Evolutionary conservation across 2,888 invertebrate species (phyloP).

Genomic region (Ennomos erosarius): DNA sequence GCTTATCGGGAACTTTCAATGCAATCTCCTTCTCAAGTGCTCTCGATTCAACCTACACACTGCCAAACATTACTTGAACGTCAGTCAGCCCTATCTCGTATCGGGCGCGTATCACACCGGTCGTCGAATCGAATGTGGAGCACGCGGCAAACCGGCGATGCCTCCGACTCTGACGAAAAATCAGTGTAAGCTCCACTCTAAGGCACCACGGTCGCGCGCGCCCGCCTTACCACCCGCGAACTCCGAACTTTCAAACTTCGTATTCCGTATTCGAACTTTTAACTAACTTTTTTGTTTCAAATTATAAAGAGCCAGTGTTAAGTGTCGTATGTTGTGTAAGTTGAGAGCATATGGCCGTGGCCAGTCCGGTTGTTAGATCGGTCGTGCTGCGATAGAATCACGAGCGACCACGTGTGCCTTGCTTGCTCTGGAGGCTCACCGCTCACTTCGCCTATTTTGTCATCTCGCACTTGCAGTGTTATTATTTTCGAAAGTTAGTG

Average conservation of each 20-base stretch:
- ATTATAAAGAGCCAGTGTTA: constrained; percentile 57
- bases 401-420: constrained; percentile 75
- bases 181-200: constrained; percentile 81
- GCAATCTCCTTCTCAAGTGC: constrained; percentile 14
- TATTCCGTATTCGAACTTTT: constrained; percentile 24
- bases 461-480: constrained; percentile 66
- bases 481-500: constrained; percentile 66
- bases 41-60: constrained; percentile 19
- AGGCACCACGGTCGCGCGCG: constrained; percentile 75
- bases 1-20: constrained; percentile 25
- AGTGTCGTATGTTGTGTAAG: constrained; percentile 76
- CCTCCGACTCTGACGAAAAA: constrained; percentile 82
- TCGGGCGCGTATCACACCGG: constrained; percentile 76
- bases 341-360: constrained; percentile 78
- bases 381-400: constrained; percentile 75
- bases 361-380: constrained; percentile 66
- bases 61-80: constrained; percentile 30
- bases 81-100: constrained; percentile 56
- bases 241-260: constrained; percentile 40
- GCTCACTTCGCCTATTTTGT: constrained; percentile 80
- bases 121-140: constrained; percentile 82
- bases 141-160: constrained; percentile 74
- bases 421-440: constrained; percentile 72
- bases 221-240: constrained; percentile 50
- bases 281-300: constrained; percentile 31